Evolutionary conservation across 2,888 invertebrate genomes (phyloP).

Genomic region (Axea sp.): DNA sequence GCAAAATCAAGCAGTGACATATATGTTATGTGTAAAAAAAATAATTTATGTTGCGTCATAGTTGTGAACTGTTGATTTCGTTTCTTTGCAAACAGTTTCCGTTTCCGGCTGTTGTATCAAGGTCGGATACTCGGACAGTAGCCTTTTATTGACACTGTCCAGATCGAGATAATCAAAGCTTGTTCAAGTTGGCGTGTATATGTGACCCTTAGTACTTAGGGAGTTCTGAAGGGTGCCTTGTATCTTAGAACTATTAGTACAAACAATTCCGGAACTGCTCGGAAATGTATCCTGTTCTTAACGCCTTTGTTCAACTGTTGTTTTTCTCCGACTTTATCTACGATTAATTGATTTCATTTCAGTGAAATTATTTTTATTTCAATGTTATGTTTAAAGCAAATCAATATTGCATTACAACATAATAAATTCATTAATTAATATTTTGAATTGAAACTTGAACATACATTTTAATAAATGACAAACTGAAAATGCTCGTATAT

Average conservation of each 20-base stretch:
- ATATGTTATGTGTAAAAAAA: too few species aligned
- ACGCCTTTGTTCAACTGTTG: slow-evolving; percentile 70
- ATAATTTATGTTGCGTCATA: slow-evolving; percentile 38
- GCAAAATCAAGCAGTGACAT: too few species aligned
- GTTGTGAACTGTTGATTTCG: slow-evolving; percentile 44
- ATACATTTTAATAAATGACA: too few species aligned
- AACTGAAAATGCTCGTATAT: too few species aligned
- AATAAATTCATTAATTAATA: too few species aligned
- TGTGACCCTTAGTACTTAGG: slow-evolving; percentile 62
- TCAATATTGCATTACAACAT: too few species aligned
- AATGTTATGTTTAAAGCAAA: too few species aligned
- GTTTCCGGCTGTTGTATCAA: slow-evolving; percentile 55
- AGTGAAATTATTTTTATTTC: too few species aligned
- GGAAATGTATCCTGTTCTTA: slow-evolving; percentile 77
- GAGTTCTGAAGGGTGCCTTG: slow-evolving; percentile 68
- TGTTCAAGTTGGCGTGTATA: slow-evolving; percentile 67
- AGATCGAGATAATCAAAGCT: slow-evolving; percentile 77
- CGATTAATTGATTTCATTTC: slow-evolving; percentile 71
- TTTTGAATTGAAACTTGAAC: too few species aligned
- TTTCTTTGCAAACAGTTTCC: slow-evolving; percentile 52
- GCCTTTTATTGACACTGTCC: slow-evolving; percentile 74
- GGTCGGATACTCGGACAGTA: slow-evolving; percentile 61
- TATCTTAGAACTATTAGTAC: slow-evolving; percentile 77
- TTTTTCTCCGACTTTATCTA: slow-evolving; percentile 63
- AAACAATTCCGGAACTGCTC: slow-evolving; percentile 78